Base-by-base conservation (phyloP, 2,888 invertebrate genomes). In the Drosophila cognata region DNA sequence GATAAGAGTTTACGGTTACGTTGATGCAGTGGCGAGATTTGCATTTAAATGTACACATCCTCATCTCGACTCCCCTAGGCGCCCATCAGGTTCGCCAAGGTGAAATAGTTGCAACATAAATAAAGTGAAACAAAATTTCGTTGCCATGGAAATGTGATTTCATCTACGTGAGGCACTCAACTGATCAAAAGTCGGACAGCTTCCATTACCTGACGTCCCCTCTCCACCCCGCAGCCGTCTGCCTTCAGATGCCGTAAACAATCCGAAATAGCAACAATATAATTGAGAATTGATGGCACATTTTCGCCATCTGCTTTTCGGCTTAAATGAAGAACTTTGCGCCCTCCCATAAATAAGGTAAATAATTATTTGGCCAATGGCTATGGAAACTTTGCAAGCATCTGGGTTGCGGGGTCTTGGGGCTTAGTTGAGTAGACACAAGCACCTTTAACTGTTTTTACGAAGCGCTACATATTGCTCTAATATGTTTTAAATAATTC, bases 201-300 rank as follows among this genome's bases (percentile, higher is more conserved):
- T 61, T 70, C 51, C 50, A 41, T 52, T 43, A 35, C 46, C 16
- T 38, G 41, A 11, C 18, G 21, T 18, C 29, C 4, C 38, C 10
- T 7, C 7, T 7, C 13, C 21, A 7, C 13, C 7, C 21, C 13
- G 4, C 13, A 7, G 2, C 4, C 13, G 8, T 7, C 35, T 11
- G 16, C 21, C 2, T 18, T 8, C 25, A 31, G 21, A 21, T 41
- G 21, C 18, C 29, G 55, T 64, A 67, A 72, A 62, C 63, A 68
- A 59, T 52, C 21, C 38, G 11, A 65, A 68, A 43, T 33, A 46
- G 51, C 50, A 56, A 60, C 65, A 73, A 69, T 63, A 78, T 63
- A 73, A 68, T 77, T 78, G 43, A 66, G 41, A 65, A 78, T 77
- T 68, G 55, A 73, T 62, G 65, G 52, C 53, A 79, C 61, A 68